Conservation (phyloP, 2,797 vertebrate genomes). For the Melanotaenia maccullochi region DNA sequence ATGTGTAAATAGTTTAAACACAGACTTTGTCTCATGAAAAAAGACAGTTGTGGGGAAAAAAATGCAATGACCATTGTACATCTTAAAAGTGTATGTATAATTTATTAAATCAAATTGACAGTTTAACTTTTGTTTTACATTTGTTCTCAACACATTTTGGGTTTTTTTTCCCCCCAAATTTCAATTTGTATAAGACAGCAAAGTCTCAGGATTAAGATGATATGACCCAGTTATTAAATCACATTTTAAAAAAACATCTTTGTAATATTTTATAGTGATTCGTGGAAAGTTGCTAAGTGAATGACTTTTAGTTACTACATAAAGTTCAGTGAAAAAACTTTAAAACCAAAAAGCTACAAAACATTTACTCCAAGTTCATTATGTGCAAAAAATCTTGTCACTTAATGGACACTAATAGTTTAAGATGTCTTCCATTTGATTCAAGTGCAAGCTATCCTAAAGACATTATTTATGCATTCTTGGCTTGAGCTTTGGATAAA, state of each 20-base stretch:
- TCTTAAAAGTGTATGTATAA: conserved; percentile 96
- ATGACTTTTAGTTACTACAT: not conserved
- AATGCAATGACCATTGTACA: conserved; percentile 96
- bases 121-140: conserved; percentile 86
- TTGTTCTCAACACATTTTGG: not conserved
- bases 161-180: not conserved
- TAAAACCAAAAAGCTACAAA: no score
- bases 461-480: not conserved
- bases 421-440: no score
- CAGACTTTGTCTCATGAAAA: conserved; percentile 77
- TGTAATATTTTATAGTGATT: not conserved
- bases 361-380: no score
- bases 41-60: conserved; percentile 78
- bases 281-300: not conserved
- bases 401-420: no score
- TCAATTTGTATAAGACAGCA: not conserved
- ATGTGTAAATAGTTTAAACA: conserved; percentile 92
- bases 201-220: not conserved
- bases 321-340: not conserved
- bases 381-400: no score
- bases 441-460: no score
- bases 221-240: not conserved
- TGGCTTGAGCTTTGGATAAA: not conserved
- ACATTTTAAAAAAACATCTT: not conserved
- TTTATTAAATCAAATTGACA: conserved; percentile 99